A percentile compares a stretch with the other conserved stretches of the same genome.
Evolutionary conservation across 1,140 invertebrate species (phyloP).

Genomic region (Drosophila eugracilis): DNA sequence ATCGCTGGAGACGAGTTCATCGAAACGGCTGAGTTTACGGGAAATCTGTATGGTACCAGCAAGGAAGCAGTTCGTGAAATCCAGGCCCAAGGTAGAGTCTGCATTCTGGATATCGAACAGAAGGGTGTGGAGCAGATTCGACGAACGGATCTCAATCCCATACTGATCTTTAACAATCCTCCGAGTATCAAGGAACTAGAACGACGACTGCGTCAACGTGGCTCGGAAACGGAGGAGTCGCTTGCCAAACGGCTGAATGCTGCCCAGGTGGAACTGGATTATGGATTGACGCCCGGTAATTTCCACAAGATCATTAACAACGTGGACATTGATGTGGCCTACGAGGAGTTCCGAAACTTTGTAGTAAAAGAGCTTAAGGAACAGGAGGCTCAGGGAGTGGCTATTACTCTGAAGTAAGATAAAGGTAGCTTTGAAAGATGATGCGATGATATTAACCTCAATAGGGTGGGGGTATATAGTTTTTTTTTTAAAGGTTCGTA

Average conservation of each 20-base stretch:
- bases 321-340: conserved; percentile 95
- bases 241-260: conserved; percentile 90
- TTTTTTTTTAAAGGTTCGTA: neutral
- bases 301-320: conserved; percentile 97
- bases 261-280: conserved; percentile 93
- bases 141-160: conserved; percentile 91
- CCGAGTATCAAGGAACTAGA: conserved; percentile 94
- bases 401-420: conserved; percentile 40
- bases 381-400: conserved; percentile 64
- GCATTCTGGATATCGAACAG: conserved; percentile 98
- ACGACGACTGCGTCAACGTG: conserved; percentile 90
- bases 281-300: conserved; percentile 92
- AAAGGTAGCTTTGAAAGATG: conserved; percentile 5
- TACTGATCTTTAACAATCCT: conserved; percentile 97
- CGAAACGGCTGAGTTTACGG: conserved; percentile 96
- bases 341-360: conserved; percentile 91
- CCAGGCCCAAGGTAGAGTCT: conserved; percentile 92
- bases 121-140: conserved; percentile 98
- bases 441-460: conserved; percentile 49
- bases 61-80: conserved; percentile 95
- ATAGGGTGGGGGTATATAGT: neutral
- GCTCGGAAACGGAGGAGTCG: conserved; percentile 96
- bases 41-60: conserved; percentile 98
- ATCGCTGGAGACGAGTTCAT: conserved; percentile 95
- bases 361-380: conserved; percentile 87